Base-by-base conservation (phyloP, 2,797 vertebrate species). In the Sparidentex hasta region DNA sequence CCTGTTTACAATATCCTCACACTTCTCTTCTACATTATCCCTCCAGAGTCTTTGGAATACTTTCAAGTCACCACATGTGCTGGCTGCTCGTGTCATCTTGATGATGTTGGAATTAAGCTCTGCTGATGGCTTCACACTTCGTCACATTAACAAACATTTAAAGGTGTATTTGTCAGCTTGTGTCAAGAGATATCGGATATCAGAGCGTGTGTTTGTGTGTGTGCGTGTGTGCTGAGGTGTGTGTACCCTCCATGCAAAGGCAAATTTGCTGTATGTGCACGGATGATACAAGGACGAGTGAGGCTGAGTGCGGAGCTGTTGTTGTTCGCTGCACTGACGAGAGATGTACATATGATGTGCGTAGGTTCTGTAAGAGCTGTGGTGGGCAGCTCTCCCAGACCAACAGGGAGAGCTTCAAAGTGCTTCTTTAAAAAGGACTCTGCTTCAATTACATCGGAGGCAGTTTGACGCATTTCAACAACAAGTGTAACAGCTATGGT, bases 401-500 rank as follows among this genome's bases (percentile, higher is more conserved):
- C 83, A 83, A 64, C 67, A 71, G 74, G 68, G 74, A 88, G 79
- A 63, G 85, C 80, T 88, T 88, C 80, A 90, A 87, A 91, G 84
- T 64, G 74, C 76, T 83, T 54, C 76, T 87, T 67, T 87, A 78
- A 72, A 88, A 83, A 90, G 68, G 81, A 72, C 72, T 62, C 46
- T 0, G 63, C 80, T 84, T 81, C 81, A 78, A 25, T 85, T 65
- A 76, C 66, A 72, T 38, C 38, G 63, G 71, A 83, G 78, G 81
- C 71, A 82, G 83, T 74, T 78, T 83, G 76, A 85, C 8, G 55
- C 77, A 83, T 83, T 89, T 69, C 20, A 47, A 57, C 41, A 72
- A 76, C 58, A 61, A 75, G 67, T 48, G 65, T 78, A 70, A 46
- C 21, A 9, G 71, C 68, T 52, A 33, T 33, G 61, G 46, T 1